Conservation (phyloP, 1,140 invertebrate genomes). For the Caerostris extrusa region DNA sequence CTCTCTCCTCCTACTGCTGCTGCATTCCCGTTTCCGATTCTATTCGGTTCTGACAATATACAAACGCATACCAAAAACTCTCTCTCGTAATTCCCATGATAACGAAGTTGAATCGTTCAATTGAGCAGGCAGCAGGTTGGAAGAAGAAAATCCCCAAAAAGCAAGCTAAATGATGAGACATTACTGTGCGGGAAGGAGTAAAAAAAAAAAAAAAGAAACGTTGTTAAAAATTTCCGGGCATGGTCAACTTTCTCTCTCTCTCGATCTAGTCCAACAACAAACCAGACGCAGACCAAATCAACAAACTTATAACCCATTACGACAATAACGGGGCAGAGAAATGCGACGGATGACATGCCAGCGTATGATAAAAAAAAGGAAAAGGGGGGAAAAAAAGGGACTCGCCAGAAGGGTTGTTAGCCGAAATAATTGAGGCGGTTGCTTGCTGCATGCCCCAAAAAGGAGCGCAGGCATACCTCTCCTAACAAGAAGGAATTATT, state of each 20-base stretch:
- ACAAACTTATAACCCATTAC: conserved; percentile 39
- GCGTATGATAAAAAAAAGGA: not conserved
- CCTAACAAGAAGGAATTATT: conserved; percentile 74
- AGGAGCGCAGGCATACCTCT: conserved; percentile 16
- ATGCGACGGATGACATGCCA: not conserved
- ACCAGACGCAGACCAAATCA: not conserved
- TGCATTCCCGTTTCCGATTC: too few species aligned
- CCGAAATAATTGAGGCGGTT: conserved; percentile 73
- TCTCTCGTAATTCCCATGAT: too few species aligned
- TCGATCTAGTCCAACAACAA: not conserved
- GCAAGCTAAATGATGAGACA: too few species aligned
- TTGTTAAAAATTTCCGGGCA: not conserved
- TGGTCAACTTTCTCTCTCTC: not conserved
- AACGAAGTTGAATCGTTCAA: too few species aligned
- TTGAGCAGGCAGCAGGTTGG: too few species aligned
- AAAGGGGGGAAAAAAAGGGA: not conserved
- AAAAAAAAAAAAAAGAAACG: not conserved
- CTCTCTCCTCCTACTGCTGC: too few species aligned
- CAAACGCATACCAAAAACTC: too few species aligned
- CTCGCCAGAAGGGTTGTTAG: conserved; percentile 55
- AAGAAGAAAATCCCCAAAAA: too few species aligned
- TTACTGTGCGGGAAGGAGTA: too few species aligned
- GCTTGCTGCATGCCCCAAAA: conserved; percentile 9
- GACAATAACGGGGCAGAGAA: not conserved
- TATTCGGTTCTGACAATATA: too few species aligned